These are phyloP conservation scores for Seira sanloemensis DNA, from an alignment of 2,888 invertebrate species.

Conservation along the genomic window DNA sequence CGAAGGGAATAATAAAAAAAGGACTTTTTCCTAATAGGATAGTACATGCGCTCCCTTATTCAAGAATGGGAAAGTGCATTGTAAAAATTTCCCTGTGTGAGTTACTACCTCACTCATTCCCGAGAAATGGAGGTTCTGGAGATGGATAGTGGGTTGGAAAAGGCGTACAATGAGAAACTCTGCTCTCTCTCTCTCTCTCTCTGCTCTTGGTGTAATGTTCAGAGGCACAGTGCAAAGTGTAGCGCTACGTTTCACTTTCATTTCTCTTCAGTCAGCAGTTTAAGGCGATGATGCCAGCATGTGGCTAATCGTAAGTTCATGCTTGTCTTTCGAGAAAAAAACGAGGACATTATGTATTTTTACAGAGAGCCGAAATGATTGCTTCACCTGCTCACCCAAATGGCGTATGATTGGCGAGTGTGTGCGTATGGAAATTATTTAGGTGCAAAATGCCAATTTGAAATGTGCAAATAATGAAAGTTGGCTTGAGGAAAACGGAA, in stretches of 20 bases:
- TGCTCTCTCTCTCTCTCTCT: not conserved
- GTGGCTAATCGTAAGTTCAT: not conserved
- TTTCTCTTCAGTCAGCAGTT: slow-evolving; percentile 18
- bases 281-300: slow-evolving; percentile 16
- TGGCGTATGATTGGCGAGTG: not conserved
- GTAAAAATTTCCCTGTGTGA: not conserved
- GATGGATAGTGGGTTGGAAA: not conserved
- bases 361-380: not conserved
- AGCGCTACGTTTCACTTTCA: not conserved
- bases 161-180: not conserved
- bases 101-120: not conserved
- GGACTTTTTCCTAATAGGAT: not conserved
- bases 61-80: not conserved
- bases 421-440: not conserved
- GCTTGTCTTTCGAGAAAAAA: not conserved
- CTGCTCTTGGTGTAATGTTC: not conserved
- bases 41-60: no score
- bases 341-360: not conserved
- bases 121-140: not conserved
- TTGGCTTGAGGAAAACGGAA: no score
- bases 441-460: not conserved
- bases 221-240: not conserved
- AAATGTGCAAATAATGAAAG: not conserved
- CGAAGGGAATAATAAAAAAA: not conserved
- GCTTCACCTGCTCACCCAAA: not conserved